Conservation (phyloP, 2,113 vertebrate genomes). For the Chauna torquata region DNA sequence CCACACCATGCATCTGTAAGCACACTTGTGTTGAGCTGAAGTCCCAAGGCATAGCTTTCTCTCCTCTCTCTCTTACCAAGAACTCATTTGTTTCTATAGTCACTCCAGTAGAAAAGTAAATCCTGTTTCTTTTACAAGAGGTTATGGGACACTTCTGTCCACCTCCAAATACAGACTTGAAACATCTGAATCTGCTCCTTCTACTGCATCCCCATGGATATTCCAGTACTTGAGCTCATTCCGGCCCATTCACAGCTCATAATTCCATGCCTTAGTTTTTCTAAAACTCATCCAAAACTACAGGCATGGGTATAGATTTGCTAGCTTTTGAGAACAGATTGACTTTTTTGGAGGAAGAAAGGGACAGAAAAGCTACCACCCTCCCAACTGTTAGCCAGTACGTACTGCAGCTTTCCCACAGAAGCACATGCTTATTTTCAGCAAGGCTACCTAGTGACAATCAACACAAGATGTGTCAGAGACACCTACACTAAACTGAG, state of each 20-base stretch:
- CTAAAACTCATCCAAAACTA: not conserved
- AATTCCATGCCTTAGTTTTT: not conserved
- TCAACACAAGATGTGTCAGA: rapidly evolving
- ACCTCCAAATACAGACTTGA: not conserved
- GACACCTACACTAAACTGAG: not conserved
- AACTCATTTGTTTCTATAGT: not conserved
- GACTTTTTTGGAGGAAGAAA: not conserved
- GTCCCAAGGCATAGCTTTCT: not conserved
- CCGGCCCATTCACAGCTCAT: not conserved
- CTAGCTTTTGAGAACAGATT: not conserved
- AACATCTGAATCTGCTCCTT: not conserved
- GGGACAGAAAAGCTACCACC: not conserved
- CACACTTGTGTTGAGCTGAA: rapidly evolving
- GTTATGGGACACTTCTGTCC: not conserved
- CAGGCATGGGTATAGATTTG: rapidly evolving
- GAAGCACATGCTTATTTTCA: not conserved
- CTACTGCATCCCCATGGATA: not conserved
- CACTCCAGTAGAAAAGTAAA: not conserved
- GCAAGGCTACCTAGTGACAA: not conserved
- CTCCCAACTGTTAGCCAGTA: not conserved
- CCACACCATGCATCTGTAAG: rapidly evolving
- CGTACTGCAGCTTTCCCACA: not conserved
- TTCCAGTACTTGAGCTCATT: not conserved
- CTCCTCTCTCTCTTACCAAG: too few species aligned
- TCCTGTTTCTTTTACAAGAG: not conserved